Evolutionary conservation across 1,140 invertebrate species (phyloP).

Genomic region (Paraescarpia echinospica): DNA sequence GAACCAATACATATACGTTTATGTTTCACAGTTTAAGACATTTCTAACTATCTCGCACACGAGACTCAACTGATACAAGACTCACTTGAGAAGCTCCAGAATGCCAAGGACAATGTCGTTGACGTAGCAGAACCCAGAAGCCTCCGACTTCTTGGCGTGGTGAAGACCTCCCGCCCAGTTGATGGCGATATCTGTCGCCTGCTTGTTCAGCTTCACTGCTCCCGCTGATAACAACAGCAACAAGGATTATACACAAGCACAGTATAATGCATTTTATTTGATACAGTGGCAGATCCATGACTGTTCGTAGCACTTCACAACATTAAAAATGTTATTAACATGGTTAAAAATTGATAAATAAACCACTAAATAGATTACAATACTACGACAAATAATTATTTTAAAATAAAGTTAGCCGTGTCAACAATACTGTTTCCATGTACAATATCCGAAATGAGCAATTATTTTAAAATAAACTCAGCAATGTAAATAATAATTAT

Average conservation of each 20-base stretch:
- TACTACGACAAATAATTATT: too few relatives aligned
- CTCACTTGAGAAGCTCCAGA: slow-evolving; percentile 80
- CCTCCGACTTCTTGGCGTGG: slow-evolving; percentile 99
- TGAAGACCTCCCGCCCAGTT: slow-evolving; percentile 99
- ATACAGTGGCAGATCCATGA: too few relatives aligned
- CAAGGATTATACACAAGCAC: slow-evolving; percentile 27
- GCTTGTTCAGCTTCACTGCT: slow-evolving; percentile 60
- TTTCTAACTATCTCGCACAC: slow-evolving; percentile 40
- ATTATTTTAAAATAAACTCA: too few relatives aligned
- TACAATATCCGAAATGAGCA: too few relatives aligned
- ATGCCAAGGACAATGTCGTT: slow-evolving; percentile 99
- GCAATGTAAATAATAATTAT: too few relatives aligned
- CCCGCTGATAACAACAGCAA: slow-evolving; percentile 38
- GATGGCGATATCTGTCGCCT: slow-evolving; percentile 84
- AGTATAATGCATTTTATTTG: too few relatives aligned
- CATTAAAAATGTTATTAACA: too few relatives aligned
- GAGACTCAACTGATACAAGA: slow-evolving; percentile 38
- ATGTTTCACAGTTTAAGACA: neutral
- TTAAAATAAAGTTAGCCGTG: too few relatives aligned
- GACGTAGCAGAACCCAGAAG: slow-evolving; percentile 95
- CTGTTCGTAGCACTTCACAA: too few relatives aligned
- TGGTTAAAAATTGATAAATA: too few relatives aligned
- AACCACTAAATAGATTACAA: too few relatives aligned
- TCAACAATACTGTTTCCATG: too few relatives aligned
- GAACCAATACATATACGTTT: neutral